These are phyloP conservation scores for Lutjanus campechanus DNA, from an alignment of 2,797 vertebrate species.

Conservation along the genomic window DNA sequence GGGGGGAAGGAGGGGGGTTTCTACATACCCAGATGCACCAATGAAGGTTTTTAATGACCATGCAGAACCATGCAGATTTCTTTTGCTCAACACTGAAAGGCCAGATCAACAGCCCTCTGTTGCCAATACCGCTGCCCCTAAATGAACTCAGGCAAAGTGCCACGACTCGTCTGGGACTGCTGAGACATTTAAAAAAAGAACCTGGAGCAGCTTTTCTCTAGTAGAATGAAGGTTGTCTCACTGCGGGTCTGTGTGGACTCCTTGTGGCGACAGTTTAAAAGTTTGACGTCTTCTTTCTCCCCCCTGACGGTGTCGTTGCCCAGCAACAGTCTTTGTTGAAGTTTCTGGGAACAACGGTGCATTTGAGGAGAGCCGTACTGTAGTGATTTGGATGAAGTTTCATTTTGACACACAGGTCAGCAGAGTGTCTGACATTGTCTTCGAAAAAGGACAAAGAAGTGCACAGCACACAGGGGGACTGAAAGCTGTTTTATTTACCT, in stretches of 20 bases:
- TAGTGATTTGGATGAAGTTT: constrained; percentile 2
- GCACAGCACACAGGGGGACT: neutral
- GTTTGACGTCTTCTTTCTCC: constrained; percentile 39
- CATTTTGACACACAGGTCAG: constrained; percentile 8
- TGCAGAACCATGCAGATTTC: constrained; percentile 48
- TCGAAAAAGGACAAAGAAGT: constrained; percentile 1
- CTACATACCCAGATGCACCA: constrained; percentile 37
- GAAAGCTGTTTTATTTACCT: constrained; percentile 62
- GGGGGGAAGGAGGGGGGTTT: constrained; percentile 24
- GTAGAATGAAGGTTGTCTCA: constrained; percentile 29
- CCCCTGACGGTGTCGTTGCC: constrained; percentile 33
- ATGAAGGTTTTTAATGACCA: constrained; percentile 39
- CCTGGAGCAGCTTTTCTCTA: constrained; percentile 48
- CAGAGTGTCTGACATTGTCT: constrained; percentile 8
- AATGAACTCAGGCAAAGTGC: constrained; percentile 61
- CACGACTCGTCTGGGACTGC: constrained; percentile 40
- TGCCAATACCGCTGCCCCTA: constrained; percentile 13
- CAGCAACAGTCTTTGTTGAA: constrained; percentile 53
- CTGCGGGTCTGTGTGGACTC: constrained; percentile 25
- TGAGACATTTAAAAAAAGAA: constrained; percentile 28
- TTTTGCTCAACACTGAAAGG: constrained; percentile 56
- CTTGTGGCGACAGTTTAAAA: constrained; percentile 28
- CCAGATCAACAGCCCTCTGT: constrained; percentile 45
- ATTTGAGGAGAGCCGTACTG: constrained; percentile 14
- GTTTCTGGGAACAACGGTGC: constrained; percentile 48